Evolutionary conservation across 2,888 invertebrate species (phyloP), one percentile per base, ranked within the genome.

Genomic region (Dicycla oo): DNA sequence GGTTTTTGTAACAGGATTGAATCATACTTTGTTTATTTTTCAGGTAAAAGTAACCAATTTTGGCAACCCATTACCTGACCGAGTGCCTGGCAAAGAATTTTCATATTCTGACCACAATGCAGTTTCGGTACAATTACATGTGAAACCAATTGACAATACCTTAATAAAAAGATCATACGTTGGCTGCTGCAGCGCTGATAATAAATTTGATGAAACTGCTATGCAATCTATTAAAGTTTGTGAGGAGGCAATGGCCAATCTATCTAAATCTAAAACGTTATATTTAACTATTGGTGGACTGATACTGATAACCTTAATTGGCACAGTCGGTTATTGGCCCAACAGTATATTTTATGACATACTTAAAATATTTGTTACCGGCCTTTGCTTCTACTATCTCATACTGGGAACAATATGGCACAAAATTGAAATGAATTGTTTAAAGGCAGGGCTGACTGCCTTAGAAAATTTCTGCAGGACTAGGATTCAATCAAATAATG

Each of bases 101-200:
- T 98, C 98, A 86, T 99, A 97, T 93, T 99, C 99, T 0, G 99
- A 99, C 92, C 99, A 99, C 91, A 99, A 99, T 93, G 99, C 98
- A 20, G 97, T 99, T 11, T 93, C 97, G 75, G 97, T 98, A 11
- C 97, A 94, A 82, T 70, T 97, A 13, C 85, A 84, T 45, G 61
- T 95, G 0, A 90, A 82, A 69, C 84, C 84, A 20, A 77, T 81
- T 1, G 83, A 83, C 11, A 75, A 75, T 30, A 90, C 23, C 1
- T 18, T 13, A 11, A 20, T 43, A 34, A 54, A 54, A 73, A 63
- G 11, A 18, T 13, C 20, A 69, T 23, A 13, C 0, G 3, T n/a
- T 15, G 23, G 30, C n/a, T 15, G 8, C 5, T 20, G 10, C 40
- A 47, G 20, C 20, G 40, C 4, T 43, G 15, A 43, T 40, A 8